phyloP scores from a whole-genome alignment of 2,113 vertebrate genomes.

The Heterochromis multidens region DNA sequence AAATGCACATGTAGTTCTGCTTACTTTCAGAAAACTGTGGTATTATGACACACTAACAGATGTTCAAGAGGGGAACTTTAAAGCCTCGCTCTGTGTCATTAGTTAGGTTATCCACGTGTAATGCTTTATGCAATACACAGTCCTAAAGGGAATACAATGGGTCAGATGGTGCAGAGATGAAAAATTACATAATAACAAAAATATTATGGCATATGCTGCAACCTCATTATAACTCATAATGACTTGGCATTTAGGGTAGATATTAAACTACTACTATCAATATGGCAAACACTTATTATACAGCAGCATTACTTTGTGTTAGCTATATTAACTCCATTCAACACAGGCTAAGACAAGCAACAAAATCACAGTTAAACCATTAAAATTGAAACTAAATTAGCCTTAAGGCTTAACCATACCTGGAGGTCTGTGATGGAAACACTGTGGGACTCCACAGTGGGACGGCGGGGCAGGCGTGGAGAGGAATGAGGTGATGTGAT shows the following conservation, averaged over 20 bases:
- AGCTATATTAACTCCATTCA: background rate
- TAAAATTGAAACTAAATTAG: background rate
- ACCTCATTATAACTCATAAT: background rate
- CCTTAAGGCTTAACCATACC: conserved; percentile 67
- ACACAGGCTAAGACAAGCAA: background rate
- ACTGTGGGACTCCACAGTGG: conserved; percentile 92
- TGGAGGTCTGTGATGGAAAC: conserved; percentile 95
- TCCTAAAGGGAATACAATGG: background rate
- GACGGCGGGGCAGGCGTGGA: conserved; percentile 86
- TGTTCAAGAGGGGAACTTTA: background rate
- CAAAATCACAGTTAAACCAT: background rate
- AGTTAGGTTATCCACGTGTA: background rate
- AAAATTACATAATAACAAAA: conserved; percentile 2
- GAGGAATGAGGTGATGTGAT: conserved; percentile 91
- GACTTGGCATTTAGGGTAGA: background rate
- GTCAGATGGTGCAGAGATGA: background rate
- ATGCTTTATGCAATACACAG: background rate
- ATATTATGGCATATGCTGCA: background rate
- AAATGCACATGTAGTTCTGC: conserved; percentile 40
- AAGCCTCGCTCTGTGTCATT: background rate
- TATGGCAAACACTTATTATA: background rate
- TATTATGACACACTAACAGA: background rate
- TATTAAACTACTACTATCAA: background rate
- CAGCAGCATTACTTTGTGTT: background rate
- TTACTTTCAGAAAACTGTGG: background rate